These are phyloP conservation scores for Zaprionus lineosus DNA, from an alignment of 2,888 invertebrate genomes.

Conservation along the genomic window DNA sequence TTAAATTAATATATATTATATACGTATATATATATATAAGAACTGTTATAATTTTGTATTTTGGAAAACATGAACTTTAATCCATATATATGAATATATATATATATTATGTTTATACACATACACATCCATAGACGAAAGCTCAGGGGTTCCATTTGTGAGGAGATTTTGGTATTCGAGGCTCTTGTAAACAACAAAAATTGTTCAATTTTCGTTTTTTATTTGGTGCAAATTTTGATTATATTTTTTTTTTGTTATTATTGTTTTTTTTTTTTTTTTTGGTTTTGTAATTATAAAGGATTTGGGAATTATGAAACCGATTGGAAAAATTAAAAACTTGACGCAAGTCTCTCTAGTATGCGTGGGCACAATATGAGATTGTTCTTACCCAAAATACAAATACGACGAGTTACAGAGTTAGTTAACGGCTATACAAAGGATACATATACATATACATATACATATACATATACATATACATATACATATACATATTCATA, in stretches of 20 bases:
- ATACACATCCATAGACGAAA: no score
- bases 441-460: no score
- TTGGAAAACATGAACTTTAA: no score
- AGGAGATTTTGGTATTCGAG: neutral
- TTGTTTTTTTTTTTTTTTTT: slow-evolving; percentile 3
- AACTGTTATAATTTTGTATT: no score
- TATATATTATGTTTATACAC: no score
- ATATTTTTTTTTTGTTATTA: neutral
- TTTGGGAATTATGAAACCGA: slow-evolving; percentile 31
- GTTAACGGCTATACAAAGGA: no score
- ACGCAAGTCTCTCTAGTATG: slow-evolving; percentile 11
- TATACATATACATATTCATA: slow-evolving; percentile 3
- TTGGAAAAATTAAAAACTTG: slow-evolving; percentile 18
- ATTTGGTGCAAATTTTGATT: slow-evolving; percentile 13
- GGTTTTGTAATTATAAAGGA: slow-evolving; percentile 7
- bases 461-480: slow-evolving; percentile 21
- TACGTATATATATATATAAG: no score
- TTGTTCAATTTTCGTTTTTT: slow-evolving; percentile 3
- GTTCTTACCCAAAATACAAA: slow-evolving; percentile 25
- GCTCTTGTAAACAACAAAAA: slow-evolving; percentile 15
- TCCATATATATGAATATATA: neutral
- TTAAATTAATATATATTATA: slow-evolving; percentile 7
- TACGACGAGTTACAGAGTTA: no score
- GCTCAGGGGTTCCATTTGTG: no score
- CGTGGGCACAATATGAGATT: slow-evolving; percentile 10